Conservation (phyloP, 2,113 vertebrate species). For the Scomber japonicus region DNA sequence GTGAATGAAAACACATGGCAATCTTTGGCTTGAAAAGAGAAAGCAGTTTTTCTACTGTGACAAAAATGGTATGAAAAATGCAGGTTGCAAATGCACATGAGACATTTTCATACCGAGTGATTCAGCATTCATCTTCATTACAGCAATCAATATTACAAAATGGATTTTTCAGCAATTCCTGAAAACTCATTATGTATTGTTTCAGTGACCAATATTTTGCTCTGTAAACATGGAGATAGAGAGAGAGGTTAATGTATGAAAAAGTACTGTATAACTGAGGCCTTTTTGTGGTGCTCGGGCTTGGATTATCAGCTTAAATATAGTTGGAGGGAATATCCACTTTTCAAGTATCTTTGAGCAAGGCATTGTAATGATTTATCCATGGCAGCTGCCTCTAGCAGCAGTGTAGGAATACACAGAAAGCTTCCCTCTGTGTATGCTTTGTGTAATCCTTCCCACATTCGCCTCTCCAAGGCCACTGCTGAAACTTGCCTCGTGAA, state of each 20-base stretch:
- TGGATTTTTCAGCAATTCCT: constrained; percentile 74
- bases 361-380: constrained; percentile 52
- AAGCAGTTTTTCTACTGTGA: background rate
- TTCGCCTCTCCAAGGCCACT: constrained; percentile 52
- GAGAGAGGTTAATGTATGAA: constrained; percentile 27
- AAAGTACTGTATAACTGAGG: constrained; percentile 20
- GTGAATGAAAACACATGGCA: constrained; percentile 78
- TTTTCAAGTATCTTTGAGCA: constrained; percentile 49
- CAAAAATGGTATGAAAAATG: constrained; percentile 13
- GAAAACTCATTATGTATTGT: constrained; percentile 74
- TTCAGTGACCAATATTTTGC: constrained; percentile 64
- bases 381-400: constrained; percentile 24
- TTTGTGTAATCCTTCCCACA: constrained; percentile 57
- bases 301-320: constrained; percentile 55
- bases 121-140: constrained; percentile 82
- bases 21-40: constrained; percentile 36
- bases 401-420: constrained; percentile 32
- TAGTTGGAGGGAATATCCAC: constrained; percentile 41
- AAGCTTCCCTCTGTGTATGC: constrained; percentile 40
- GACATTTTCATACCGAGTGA: constrained; percentile 61
- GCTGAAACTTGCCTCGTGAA: constrained; percentile 36
- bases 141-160: constrained; percentile 73
- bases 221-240: constrained; percentile 57
- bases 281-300: constrained; percentile 18
- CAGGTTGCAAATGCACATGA: constrained; percentile 36